phyloP scores from a whole-genome alignment of 2,113 vertebrate genomes.

The Gallinago paraguaiae region DNA sequence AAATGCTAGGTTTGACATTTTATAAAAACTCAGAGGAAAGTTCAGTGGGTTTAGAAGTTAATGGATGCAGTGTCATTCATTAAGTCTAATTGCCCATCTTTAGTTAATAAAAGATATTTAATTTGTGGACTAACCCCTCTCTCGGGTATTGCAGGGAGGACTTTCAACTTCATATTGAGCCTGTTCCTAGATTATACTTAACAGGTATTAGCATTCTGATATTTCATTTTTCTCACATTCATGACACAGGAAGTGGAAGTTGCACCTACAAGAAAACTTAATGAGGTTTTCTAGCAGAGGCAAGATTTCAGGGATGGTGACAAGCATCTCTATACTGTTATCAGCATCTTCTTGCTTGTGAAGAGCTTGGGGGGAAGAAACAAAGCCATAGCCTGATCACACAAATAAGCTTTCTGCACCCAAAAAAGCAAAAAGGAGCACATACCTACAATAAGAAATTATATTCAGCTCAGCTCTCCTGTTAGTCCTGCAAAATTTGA shows the following conservation, averaged over 20 bases:
- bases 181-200: background rate
- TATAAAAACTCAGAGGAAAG: background rate
- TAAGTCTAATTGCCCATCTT: background rate
- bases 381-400: background rate
- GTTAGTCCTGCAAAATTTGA: background rate
- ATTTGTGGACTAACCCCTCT: background rate
- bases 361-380: background rate
- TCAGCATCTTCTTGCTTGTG: background rate
- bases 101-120: background rate
- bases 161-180: background rate
- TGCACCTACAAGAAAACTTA: background rate
- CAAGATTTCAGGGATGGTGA: background rate
- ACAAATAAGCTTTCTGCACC: background rate
- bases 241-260: background rate
- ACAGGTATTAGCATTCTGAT: background rate
- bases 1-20: background rate
- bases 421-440: background rate
- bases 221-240: background rate
- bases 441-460: background rate
- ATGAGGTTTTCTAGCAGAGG: background rate
- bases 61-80: background rate
- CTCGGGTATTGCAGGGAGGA: background rate
- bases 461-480: background rate
- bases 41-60: background rate
- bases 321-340: background rate